Conservation (phyloP, 2,113 vertebrate species). For the Corythoichthys intestinalis region DNA sequence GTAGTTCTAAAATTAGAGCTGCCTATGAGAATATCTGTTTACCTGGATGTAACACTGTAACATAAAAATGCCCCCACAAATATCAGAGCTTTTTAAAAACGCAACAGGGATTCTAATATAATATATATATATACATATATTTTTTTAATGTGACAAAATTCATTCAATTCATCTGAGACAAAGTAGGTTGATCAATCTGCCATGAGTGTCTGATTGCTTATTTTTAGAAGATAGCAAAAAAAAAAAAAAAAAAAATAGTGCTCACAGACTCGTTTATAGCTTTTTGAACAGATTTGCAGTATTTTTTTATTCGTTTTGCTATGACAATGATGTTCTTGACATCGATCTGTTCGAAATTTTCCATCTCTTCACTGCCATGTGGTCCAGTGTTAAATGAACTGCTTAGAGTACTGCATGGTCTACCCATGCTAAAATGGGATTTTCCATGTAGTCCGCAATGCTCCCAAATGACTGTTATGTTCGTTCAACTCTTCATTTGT, state of each 20-base stretch:
- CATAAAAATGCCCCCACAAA: not conserved
- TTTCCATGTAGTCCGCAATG: no score
- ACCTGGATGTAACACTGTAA: not conserved
- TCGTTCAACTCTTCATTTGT: no score
- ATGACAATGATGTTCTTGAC: not conserved
- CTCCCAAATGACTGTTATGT: no score
- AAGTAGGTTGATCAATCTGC: not conserved
- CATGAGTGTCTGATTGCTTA: not conserved
- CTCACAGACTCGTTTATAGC: not conserved
- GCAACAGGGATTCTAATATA: not conserved
- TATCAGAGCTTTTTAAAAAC: not conserved
- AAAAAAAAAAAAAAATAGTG: not conserved
- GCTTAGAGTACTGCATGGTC: no score
- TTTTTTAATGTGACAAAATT: no score
- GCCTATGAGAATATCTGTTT: not conserved
- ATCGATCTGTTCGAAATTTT: not conserved
- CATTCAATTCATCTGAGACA: not conserved
- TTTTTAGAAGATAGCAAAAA: slow-evolving; percentile 8
- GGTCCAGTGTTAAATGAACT: no score
- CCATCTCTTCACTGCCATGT: not conserved
- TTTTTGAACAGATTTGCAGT: not conserved
- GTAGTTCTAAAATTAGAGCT: not conserved
- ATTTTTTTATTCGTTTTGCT: not conserved
- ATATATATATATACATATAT: no score
- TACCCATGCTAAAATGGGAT: no score